Conservation (phyloP, 2,113 vertebrate species). For the Mustela nigripes region DNA sequence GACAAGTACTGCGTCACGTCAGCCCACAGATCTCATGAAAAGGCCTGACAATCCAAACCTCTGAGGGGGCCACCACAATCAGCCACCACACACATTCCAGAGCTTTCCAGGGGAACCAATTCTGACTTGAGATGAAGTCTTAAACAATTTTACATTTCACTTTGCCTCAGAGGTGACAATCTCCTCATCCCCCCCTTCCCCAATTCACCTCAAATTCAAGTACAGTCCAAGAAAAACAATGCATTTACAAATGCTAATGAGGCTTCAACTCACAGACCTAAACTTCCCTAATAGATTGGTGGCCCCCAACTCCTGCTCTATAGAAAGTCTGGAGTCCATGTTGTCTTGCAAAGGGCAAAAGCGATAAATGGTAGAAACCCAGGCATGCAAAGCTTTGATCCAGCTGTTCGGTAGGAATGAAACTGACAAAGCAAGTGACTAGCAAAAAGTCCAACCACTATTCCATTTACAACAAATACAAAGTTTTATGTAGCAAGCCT, state of each 20-base stretch:
- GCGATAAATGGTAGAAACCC: background rate
- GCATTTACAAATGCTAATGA: background rate
- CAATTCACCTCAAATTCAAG: background rate
- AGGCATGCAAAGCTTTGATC: background rate
- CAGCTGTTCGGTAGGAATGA: background rate
- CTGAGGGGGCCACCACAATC: background rate
- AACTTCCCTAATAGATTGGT: background rate
- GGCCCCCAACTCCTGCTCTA: background rate
- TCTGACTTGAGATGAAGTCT: background rate
- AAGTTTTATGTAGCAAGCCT: conserved; percentile 28
- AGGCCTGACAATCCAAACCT: background rate
- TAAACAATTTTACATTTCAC: background rate
- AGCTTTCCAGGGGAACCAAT: background rate
- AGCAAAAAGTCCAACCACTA: background rate
- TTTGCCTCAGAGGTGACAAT: background rate
- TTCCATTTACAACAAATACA: background rate
- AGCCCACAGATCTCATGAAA: background rate
- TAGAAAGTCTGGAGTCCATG: background rate
- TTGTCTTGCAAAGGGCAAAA: background rate
- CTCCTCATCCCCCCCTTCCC: background rate
- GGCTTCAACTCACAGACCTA: background rate
- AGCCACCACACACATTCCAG: background rate
- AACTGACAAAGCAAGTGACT: background rate
- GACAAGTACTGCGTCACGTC: background rate
- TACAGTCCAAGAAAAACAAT: background rate